These are phyloP conservation scores for Calyptommatus sinebrachiatus DNA, from an alignment of 2,113 vertebrate species.

Conservation along the genomic window DNA sequence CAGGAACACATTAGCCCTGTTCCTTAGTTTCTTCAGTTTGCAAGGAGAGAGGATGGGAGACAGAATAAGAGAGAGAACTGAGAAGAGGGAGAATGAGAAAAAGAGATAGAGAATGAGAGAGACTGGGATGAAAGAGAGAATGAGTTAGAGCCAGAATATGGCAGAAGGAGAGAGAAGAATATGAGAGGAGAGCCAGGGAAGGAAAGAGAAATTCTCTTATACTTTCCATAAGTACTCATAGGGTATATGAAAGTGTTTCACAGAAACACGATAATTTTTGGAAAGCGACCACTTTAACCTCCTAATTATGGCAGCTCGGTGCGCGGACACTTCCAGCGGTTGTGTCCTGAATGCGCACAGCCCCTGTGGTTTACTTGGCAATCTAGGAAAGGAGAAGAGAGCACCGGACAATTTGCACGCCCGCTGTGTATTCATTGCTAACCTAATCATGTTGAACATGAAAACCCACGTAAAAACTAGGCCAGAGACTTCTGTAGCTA, in stretches of 20 bases:
- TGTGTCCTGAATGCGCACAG: neutral
- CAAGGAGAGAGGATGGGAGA: too few relatives aligned
- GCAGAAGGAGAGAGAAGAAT: too few relatives aligned
- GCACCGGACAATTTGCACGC: neutral
- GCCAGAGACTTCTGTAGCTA: constrained; percentile 10
- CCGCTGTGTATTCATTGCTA: neutral
- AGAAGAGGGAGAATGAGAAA: too few relatives aligned
- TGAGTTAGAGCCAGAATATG: too few relatives aligned
- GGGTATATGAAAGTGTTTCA: neutral
- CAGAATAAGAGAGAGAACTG: too few relatives aligned
- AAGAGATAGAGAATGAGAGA: too few relatives aligned
- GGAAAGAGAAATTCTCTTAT: too few relatives aligned
- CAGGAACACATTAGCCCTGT: too few relatives aligned
- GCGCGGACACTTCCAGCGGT: neutral
- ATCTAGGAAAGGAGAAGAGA: neutral
- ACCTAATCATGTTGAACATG: neutral
- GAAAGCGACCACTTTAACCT: neutral
- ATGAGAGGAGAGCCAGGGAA: too few relatives aligned
- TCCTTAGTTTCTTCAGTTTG: too few relatives aligned
- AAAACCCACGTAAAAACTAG: neutral
- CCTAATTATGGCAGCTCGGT: neutral
- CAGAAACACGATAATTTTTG: neutral
- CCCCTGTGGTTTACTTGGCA: neutral
- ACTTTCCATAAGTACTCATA: too few relatives aligned
- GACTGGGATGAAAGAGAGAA: too few relatives aligned